These are phyloP conservation scores for Rhagium mordax DNA, from an alignment of 2,888 invertebrate species.

Conservation along the genomic window DNA sequence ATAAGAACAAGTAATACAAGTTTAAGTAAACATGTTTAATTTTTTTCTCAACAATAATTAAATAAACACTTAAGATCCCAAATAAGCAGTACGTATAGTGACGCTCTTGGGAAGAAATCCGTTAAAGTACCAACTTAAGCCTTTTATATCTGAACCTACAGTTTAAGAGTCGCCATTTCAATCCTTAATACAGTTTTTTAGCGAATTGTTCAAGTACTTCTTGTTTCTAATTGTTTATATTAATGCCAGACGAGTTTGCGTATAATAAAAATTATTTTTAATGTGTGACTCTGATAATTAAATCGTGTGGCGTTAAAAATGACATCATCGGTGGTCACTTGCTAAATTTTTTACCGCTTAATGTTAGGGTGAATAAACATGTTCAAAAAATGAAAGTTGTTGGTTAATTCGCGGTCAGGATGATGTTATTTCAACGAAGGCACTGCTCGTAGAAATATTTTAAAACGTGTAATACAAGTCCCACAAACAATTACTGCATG, in stretches of 20 bases:
- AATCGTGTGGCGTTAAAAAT: not conserved
- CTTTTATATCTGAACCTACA: conserved; percentile 7
- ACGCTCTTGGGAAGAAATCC: conserved; percentile 20
- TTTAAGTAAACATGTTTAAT: conserved; percentile 15
- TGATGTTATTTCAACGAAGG: not conserved
- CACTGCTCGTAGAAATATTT: not conserved
- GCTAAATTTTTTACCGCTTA: not conserved
- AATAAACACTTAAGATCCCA: conserved; percentile 21
- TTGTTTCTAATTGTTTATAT: not conserved
- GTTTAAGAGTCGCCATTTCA: not conserved
- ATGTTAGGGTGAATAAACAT: not conserved
- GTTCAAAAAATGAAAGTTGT: conserved; percentile 13
- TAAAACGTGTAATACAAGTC: not conserved
- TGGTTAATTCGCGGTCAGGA: not conserved
- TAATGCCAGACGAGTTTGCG: not conserved
- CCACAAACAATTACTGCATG: not conserved
- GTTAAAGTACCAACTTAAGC: conserved; percentile 10
- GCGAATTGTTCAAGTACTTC: not conserved
- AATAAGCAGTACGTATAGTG: not conserved
- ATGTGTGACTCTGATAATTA: conserved; percentile 1
- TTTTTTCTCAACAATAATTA: conserved; percentile 16
- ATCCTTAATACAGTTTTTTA: not conserved
- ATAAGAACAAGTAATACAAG: conserved; percentile 15
- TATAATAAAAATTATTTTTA: not conserved
- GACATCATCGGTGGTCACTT: not conserved